Conservation (phyloP, 2,888 invertebrate species). For the Allolobophora icterica region DNA sequence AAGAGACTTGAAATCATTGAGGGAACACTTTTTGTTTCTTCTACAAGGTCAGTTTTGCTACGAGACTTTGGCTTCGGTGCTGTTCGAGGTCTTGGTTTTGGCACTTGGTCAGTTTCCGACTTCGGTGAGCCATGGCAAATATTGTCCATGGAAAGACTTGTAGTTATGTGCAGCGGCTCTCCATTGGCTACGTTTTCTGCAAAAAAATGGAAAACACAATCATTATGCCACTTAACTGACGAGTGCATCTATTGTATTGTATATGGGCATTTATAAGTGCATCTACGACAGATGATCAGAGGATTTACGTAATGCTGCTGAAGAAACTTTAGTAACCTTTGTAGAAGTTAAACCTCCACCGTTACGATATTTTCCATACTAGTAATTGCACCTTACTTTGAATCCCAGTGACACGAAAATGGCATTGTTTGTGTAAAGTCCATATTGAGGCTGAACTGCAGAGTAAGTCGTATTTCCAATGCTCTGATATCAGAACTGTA, state of each 20-base stretch:
- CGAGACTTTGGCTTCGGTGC: conserved; percentile 7
- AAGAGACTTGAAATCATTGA: neutral
- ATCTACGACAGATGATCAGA: neutral
- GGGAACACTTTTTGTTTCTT: neutral
- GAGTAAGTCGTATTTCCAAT: neutral
- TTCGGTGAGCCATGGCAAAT: neutral
- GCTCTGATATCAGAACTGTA: neutral
- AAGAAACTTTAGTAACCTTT: too few species aligned
- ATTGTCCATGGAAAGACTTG: neutral
- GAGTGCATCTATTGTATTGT: too few species aligned
- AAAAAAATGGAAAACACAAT: neutral
- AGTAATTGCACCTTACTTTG: too few species aligned
- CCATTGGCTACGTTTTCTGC: neutral
- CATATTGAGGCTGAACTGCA: neutral
- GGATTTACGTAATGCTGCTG: neutral
- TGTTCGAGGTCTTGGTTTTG: neutral
- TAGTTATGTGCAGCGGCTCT: neutral
- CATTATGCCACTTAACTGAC: neutral
- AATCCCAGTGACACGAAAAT: too few species aligned
- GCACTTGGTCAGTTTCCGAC: neutral
- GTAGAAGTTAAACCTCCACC: too few species aligned
- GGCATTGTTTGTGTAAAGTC: neutral
- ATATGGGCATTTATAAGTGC: too few species aligned
- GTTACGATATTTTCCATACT: too few species aligned
- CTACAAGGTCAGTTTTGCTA: neutral